These are phyloP conservation scores for Apodemus speciosus DNA, from an alignment of 2,113 vertebrate genomes.

Conservation along the genomic window DNA sequence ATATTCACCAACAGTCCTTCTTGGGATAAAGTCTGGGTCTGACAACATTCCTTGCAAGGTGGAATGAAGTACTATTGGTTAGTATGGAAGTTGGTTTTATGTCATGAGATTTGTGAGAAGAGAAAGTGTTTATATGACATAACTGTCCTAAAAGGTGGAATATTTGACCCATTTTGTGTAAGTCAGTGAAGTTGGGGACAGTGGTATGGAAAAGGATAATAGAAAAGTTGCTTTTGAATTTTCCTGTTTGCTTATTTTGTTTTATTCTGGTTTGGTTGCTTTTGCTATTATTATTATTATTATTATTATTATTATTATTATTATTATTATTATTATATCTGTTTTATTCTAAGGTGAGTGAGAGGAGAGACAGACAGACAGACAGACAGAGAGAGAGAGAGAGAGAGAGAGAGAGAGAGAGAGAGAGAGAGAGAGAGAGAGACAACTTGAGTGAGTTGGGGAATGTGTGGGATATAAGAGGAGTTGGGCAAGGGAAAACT, in stretches of 20 bases:
- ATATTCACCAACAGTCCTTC: not conserved
- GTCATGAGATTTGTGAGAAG: not conserved
- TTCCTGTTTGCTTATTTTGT: not conserved
- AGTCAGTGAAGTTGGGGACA: fast-evolving
- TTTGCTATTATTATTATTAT: not conserved
- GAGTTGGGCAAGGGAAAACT: not conserved
- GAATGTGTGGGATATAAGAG: no score
- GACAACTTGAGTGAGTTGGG: not conserved
- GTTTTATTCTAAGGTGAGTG: not conserved
- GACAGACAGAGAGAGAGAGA: not conserved
- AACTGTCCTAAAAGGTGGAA: not conserved
- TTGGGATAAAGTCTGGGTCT: not conserved
- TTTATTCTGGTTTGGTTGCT: not conserved
- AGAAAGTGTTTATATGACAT: not conserved
- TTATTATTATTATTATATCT: not conserved
- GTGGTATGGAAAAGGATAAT: not conserved
- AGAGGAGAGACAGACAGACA: no score
- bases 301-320: not conserved
- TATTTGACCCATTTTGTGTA: not conserved
- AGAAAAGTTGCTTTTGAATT: not conserved
- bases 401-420: not conserved
- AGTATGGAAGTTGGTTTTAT: not conserved
- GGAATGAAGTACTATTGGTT: not conserved
- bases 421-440: not conserved
- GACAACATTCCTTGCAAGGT: not conserved